These are phyloP conservation scores for Euwallacea fornicatus DNA, from an alignment of 1,140 invertebrate species.

Conservation along the genomic window DNA sequence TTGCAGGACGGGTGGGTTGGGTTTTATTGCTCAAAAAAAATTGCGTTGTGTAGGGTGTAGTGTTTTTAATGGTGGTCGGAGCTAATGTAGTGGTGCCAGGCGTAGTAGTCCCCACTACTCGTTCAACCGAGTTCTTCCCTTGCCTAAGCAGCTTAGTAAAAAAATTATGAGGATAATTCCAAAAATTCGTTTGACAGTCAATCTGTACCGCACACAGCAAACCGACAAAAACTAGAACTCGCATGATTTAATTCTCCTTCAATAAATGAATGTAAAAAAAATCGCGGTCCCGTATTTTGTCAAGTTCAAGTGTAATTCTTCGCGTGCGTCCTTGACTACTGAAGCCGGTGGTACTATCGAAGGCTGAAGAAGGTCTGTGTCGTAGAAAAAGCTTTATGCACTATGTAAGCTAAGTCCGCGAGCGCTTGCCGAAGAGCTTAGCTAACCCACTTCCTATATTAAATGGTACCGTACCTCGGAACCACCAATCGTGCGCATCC, in stretches of 20 bases:
- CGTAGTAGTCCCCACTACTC: slow-evolving; percentile 18
- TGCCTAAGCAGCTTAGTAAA: slow-evolving; percentile 49
- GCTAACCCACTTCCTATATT: slow-evolving; percentile 52
- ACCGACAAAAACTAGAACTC: slow-evolving; percentile 41
- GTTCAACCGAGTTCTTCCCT: slow-evolving; percentile 38
- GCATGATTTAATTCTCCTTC: slow-evolving; percentile 41
- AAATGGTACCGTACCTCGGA: slow-evolving; percentile 48
- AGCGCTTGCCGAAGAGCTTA: slow-evolving; percentile 42
- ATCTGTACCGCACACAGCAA: slow-evolving; percentile 43
- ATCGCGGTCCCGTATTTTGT: slow-evolving; percentile 38
- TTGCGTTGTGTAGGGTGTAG: slow-evolving; percentile 28
- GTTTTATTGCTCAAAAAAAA: slow-evolving; percentile 34
- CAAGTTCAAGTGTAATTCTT: slow-evolving; percentile 33
- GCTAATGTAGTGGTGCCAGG: slow-evolving; percentile 21
- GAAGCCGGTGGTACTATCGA: slow-evolving; percentile 44
- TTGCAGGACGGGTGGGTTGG: slow-evolving; percentile 24
- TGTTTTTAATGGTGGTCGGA: slow-evolving; percentile 19
- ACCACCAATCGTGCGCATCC: slow-evolving; percentile 40
- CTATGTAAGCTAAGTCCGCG: slow-evolving; percentile 45
- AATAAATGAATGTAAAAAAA: slow-evolving; percentile 32
- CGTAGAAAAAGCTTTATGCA: slow-evolving; percentile 46
- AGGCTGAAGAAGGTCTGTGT: slow-evolving; percentile 47
- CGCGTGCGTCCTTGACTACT: slow-evolving; percentile 41
- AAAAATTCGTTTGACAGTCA: slow-evolving; percentile 46
- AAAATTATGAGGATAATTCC: slow-evolving; percentile 49